Evolutionary conservation across 2,797 vertebrate species (phyloP).

Genomic region (Betta splendens): DNA sequence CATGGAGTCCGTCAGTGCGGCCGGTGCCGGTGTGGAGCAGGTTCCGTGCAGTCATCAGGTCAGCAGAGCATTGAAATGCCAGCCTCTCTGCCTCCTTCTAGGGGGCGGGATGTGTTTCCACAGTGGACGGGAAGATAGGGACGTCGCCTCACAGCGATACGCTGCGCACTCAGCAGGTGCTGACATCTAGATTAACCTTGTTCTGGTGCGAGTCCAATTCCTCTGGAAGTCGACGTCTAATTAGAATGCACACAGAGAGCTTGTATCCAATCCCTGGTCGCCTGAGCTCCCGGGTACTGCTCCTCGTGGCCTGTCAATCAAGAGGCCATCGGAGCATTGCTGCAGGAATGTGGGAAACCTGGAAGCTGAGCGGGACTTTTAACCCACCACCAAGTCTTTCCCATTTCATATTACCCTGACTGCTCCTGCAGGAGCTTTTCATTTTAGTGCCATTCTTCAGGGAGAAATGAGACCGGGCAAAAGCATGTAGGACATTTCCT

Average conservation of each 20-base stretch:
- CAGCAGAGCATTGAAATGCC: slow-evolving; percentile 52
- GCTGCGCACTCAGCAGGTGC: slow-evolving; percentile 83
- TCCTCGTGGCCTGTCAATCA: slow-evolving; percentile 67
- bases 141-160: slow-evolving; percentile 85
- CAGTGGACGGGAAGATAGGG: slow-evolving; percentile 64
- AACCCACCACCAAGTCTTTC: slow-evolving; percentile 29
- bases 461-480: slow-evolving; percentile 1
- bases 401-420: slow-evolving; percentile 27
- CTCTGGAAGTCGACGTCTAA: slow-evolving; percentile 80
- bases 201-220: slow-evolving; percentile 75
- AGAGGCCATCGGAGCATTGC: slow-evolving; percentile 49
- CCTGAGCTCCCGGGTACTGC: slow-evolving; percentile 59
- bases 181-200: slow-evolving; percentile 95
- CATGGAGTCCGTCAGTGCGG: slow-evolving; percentile 25
- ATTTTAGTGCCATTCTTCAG: slow-evolving; percentile 14
- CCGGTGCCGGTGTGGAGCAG: slow-evolving; percentile 33
- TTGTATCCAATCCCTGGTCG: slow-evolving; percentile 61
- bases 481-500: background rate
- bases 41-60: slow-evolving; percentile 46
- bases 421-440: slow-evolving; percentile 18
- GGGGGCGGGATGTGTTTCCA: slow-evolving; percentile 84
- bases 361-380: slow-evolving; percentile 37
- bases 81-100: slow-evolving; percentile 68
- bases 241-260: slow-evolving; percentile 82
- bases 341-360: slow-evolving; percentile 45